Conservation (phyloP, 1,140 invertebrate genomes). For the Goniozus legneri region DNA sequence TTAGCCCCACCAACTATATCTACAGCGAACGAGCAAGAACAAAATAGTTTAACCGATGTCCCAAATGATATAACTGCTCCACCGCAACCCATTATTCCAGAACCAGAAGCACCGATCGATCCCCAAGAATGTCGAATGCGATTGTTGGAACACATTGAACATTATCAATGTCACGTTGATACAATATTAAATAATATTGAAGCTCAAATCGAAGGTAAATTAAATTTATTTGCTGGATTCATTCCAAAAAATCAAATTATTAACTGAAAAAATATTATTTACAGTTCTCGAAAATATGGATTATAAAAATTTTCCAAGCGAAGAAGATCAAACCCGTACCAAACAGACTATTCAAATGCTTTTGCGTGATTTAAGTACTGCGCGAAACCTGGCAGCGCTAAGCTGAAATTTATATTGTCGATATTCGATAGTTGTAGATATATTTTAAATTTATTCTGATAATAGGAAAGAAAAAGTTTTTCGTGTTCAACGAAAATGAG, state of each 20-base stretch:
- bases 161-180: conserved; percentile 70
- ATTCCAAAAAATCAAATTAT: conserved; percentile 5
- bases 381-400: conserved; percentile 53
- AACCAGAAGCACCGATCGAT: conserved; percentile 79
- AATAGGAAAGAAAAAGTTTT: too few species aligned
- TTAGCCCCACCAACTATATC: too few species aligned
- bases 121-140: conserved; percentile 72
- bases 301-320: conserved; percentile 35
- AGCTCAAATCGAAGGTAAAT: conserved; percentile 68
- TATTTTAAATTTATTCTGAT: too few species aligned
- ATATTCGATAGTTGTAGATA: too few species aligned
- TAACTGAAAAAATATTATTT: conserved; percentile 4
- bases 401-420: too few species aligned
- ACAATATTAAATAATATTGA: conserved; percentile 71
- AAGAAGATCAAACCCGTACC: conserved; percentile 46
- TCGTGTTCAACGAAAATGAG: too few species aligned
- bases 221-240: conserved; percentile 3
- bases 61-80: conserved; percentile 14
- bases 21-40: too few species aligned
- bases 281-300: conserved; percentile 51
- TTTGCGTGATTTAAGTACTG: conserved; percentile 54
- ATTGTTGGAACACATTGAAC: conserved; percentile 73
- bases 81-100: conserved; percentile 56
- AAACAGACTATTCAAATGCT: conserved; percentile 60
- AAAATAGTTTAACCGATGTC: too few species aligned